These are phyloP conservation scores for Chiridota heheva DNA, from an alignment of 35 echinoderm and acorn worm species.

Conservation along the genomic window DNA sequence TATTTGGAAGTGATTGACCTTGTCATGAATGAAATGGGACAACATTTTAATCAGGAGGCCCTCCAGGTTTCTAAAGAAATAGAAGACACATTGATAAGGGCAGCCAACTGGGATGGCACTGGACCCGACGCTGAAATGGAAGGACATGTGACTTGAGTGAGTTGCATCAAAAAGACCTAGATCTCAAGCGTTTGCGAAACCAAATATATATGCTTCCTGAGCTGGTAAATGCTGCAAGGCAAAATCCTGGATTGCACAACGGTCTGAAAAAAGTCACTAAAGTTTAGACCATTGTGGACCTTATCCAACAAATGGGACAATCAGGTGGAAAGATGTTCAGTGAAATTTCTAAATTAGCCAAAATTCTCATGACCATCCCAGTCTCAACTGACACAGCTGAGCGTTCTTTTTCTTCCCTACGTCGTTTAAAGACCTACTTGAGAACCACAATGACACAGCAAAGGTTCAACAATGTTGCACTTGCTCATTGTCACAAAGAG, in stretches of 20 bases:
- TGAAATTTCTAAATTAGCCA: not conserved
- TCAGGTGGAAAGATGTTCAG: constrained; percentile 21
- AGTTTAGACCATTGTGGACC: not conserved
- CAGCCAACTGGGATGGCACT: constrained; percentile 21
- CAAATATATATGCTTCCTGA: not conserved
- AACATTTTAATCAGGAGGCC: not conserved
- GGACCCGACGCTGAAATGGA: not conserved
- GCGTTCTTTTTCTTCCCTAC: constrained; percentile 20
- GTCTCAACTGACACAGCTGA: constrained; percentile 6
- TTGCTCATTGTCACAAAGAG: no score
- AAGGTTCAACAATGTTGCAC: constrained; percentile 9
- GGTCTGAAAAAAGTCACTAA: not conserved
- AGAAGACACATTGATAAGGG: not conserved
- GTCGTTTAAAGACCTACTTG: constrained; percentile 34
- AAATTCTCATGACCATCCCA: not conserved
- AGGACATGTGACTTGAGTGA: constrained; percentile 8
- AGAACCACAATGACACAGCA: constrained; percentile 29
- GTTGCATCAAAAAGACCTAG: not conserved
- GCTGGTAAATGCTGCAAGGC: not conserved
- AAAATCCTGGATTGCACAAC: not conserved
- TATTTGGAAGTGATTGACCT: constrained; percentile 10
- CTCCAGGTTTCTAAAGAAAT: constrained; percentile 15
- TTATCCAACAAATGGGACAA: not conserved
- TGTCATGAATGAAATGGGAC: constrained; percentile 6
- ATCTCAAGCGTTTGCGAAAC: not conserved